Percentiles rank a stretch among this genome's conserved stretches.
Evolutionary conservation across 2,888 invertebrate species (phyloP).

Genomic region (Cataglyphis livida): DNA sequence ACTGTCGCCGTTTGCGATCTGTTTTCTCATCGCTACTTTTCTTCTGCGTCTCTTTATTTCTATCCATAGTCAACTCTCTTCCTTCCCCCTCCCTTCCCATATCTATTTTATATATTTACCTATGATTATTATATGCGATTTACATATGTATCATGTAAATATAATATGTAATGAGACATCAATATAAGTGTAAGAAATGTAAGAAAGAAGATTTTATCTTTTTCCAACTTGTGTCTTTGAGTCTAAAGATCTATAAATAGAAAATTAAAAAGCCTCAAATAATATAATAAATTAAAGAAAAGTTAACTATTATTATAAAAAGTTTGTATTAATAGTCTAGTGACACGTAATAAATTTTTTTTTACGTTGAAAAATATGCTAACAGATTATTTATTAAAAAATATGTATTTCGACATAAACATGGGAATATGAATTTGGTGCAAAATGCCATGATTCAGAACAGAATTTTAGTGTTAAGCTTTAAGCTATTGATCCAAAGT

Average conservation of each 20-base stretch:
- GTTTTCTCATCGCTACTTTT: conserved; percentile 28
- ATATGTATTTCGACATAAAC: background rate
- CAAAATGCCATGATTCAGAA: background rate
- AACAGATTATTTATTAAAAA: background rate
- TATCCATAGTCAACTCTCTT: background rate
- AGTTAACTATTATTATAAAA: background rate
- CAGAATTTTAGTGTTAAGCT: conserved; percentile 38
- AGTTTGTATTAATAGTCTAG: background rate
- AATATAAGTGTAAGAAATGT: background rate
- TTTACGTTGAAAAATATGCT: background rate
- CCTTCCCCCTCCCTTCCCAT: background rate
- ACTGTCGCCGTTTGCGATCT: conserved; percentile 46
- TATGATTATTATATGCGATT: background rate
- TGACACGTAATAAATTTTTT: background rate
- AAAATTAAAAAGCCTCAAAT: background rate
- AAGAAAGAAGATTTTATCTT: background rate
- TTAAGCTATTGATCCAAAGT: conserved; percentile 58
- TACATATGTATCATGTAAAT: background rate
- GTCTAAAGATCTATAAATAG: background rate
- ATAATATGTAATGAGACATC: background rate
- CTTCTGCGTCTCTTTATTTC: background rate
- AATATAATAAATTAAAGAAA: background rate
- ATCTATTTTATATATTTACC: background rate
- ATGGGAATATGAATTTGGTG: background rate
- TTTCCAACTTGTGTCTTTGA: background rate